Evolutionary conservation across 2,797 vertebrate genomes (phyloP).

Genomic region (Taenioides sp.): DNA sequence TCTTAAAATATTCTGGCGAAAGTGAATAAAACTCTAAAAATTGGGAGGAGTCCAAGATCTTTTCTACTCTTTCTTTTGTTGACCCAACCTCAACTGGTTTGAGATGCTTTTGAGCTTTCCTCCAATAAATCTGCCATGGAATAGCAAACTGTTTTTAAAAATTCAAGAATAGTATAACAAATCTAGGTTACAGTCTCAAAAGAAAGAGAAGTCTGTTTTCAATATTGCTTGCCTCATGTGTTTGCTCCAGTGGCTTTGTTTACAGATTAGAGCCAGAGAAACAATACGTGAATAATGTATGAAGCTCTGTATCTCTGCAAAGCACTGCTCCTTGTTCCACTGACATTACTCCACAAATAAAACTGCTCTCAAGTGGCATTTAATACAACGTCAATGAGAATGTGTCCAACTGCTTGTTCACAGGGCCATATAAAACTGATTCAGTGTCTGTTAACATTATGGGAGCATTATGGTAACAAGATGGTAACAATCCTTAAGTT

Average conservation of each 20-base stretch:
- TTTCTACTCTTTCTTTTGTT: background rate
- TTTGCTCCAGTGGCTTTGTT: conserved; percentile 28
- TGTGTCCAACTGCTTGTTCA: background rate
- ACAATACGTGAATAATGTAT: conserved; percentile 51
- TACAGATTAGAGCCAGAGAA: conserved; percentile 34
- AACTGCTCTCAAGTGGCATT: conserved; percentile 1
- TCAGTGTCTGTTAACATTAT: no score
- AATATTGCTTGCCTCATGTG: conserved; percentile 4
- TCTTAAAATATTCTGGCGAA: no score
- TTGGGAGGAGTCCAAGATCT: background rate
- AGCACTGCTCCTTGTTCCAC: conserved; percentile 8
- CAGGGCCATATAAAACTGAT: background rate
- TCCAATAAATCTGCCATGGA: background rate
- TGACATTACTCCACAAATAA: background rate
- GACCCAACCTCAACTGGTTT: background rate
- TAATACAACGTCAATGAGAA: background rate
- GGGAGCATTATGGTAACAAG: no score
- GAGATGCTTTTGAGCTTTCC: background rate
- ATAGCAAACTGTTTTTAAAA: background rate
- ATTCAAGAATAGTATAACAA: background rate
- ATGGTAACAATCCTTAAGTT: no score
- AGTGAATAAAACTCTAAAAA: no score
- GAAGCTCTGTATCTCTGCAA: conserved; percentile 18
- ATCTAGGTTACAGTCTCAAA: background rate
- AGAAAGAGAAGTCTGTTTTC: background rate